Evolutionary conservation across 2,113 vertebrate species (phyloP), one percentile per base, ranked within the genome.

Genomic region (Phaetusa simplex): DNA sequence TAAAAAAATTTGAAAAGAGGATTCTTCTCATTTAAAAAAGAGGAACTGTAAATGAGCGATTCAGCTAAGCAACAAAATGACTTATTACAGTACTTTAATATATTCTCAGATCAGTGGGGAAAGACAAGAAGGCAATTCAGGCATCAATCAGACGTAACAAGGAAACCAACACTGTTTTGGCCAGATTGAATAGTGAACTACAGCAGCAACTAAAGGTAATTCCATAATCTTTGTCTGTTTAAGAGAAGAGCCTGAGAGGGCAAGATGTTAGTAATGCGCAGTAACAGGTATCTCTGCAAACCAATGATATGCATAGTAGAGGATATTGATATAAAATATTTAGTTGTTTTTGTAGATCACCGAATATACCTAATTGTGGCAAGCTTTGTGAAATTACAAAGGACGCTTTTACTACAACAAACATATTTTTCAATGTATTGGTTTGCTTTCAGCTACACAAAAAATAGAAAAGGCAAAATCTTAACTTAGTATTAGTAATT

Each of bases 111-210:
- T 99, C 99, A 62, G 96, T 99, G 91, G 99, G 99, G 91, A 99
- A 99, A 93, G 99, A 99, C 97, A 99, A 99, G 97, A 99, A 99
- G 97, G 98, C 99, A 40, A 99, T 99, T 98, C 99, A 99, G 97
- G 99, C 99, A 92, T 99, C 99, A 55, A 99, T 99, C 97, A 99
- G 99, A 98, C 99, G 99, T 97, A 99, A 99, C 97, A 99, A 99
- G 94, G 99, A 99, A 98, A 99, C 99, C 12, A 99, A 99, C 96
- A 99, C 99, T 52, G 99, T 99, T 95, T 97, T 99, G 98, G 99
- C 99, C 94, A 98, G 99, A 98, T 98, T 99, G 86, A 99, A 99
- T 96, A 99, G 99, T 98, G 99, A 99, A 98, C 98, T 99, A 92
- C 99, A 99, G 93, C 99, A 99, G 69, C 99, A 99, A 62, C 97